Evolutionary conservation across 2,113 vertebrate species (phyloP), one percentile per base, ranked within the genome.

Genomic region (Rhinolophus ferrumequinum): DNA sequence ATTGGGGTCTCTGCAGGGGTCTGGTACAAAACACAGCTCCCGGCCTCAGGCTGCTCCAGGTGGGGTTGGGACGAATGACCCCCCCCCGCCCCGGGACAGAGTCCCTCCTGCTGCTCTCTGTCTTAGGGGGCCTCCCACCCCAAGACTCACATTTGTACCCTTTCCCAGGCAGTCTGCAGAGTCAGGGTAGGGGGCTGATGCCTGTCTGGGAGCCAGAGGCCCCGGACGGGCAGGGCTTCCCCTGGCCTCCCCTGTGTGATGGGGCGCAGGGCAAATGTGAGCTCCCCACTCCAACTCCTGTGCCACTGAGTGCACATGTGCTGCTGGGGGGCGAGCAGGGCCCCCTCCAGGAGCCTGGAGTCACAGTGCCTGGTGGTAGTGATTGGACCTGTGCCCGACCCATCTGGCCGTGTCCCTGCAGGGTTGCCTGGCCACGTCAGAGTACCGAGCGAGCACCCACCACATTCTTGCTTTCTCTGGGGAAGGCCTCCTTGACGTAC

Each of bases 401-500:
- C 4, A 4, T 3, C 26, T 3, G 47, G 75, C 21, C 50, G 60
- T 26, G 58, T 28, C 60, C 60, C 60, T 26, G 22, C 14, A 6
- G 6, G 18, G 22, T 16, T 5, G 21, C 18, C 13, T 6, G 66
- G 22, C 5, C 28, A 0, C 30, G 33, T 1, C 30, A 5, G 35
- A 28, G 50, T 1, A 18, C 21, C 21, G 16, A 80, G 21, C 96
- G 16, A 80, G 21, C 96, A 98, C 99, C 97, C 97, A 99, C 99
- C 99, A 99, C 99, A 88, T 97, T 98, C 98, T 99, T 99, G 98
- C 99, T 99, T 94, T 99, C 99, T 95, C 99, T 98, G 73, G 99
- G 98, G 97, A 99, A 99, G 66, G 99, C 98, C 98, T 99, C 98
- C 56, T 96, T 98, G 81, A 99, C 99, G 14, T 99, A 99, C 96